Evolutionary conservation across 2,888 invertebrate species (phyloP), one percentile per base, ranked within the genome.

Genomic region (Drosophila anomalata): DNA sequence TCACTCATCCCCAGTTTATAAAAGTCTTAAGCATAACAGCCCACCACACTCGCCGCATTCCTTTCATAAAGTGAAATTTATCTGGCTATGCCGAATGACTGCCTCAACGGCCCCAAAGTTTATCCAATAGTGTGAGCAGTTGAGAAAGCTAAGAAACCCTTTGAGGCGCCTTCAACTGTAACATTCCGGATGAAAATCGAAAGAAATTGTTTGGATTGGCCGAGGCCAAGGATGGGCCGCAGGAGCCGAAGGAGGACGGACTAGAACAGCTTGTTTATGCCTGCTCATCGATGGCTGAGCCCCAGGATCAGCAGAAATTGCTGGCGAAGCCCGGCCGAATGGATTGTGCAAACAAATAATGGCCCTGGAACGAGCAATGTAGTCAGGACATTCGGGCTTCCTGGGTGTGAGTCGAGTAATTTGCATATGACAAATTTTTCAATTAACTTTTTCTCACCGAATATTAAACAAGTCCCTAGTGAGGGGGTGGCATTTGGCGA

Each of bases 401-500:
- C 29, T 24, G 26, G 20, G 29, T 42, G 24, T 39, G 65, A 46
- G 44, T 33, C 50, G 39, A 53, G 66, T 69, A 67, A 85, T 81
- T 79, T 85, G 70, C 83, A 82, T 82, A 51, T 85, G 79, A 78
- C 61, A 73, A 73, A 82, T 83, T 76, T 83, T 80, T 74, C 70
- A 82, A 83, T 82, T 83, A 83, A 52, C 42, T 54, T 65, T 73
- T 55, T 60, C 55, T 29, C 65, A 24, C 47, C 55, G 57, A 58
- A 69, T 74, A 72, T 71, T 66, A 67, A 69, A 67, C 60, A 54
- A 74, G 72, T 57, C 65, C 69, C 50, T 26, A 53, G 51, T 55
- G 73, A 51, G 54, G 48, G 36, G 54, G 14, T 44, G 44, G 22
- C 44, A 20, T 12, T 44, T 44, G 41, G 2, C 33, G 26, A 44